phyloP scores from a whole-genome alignment of 2,113 vertebrate species.

The Alligator mississippiensis region DNA sequence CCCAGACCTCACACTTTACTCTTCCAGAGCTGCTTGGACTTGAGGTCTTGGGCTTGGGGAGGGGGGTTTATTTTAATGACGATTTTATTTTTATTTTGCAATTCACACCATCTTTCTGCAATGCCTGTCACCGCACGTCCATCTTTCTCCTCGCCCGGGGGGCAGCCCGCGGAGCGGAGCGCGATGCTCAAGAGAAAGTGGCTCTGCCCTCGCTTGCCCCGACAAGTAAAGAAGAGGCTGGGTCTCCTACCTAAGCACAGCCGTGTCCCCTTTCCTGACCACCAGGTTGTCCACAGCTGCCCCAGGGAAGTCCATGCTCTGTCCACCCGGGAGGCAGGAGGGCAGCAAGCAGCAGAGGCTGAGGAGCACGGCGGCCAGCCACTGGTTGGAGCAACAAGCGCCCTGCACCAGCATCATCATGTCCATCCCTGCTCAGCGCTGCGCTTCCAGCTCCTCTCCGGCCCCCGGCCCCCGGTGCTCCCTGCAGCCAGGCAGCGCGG shows the following conservation, averaged over 20 bases:
- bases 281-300: constrained; percentile 90
- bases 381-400: constrained; percentile 94
- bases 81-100: no score
- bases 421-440: constrained; percentile 88
- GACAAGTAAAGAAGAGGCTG: background rate
- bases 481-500: constrained; percentile 55
- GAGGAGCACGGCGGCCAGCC: constrained; percentile 91
- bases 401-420: constrained; percentile 93
- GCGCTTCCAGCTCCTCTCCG: constrained; percentile 68
- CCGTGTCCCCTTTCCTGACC: constrained; percentile 96
- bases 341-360: constrained; percentile 94
- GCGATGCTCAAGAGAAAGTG: no score
- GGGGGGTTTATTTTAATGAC: no score
- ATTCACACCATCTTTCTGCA: background rate
- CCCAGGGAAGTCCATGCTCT: constrained; percentile 93
- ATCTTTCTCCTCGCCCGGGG: background rate
- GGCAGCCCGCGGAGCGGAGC: no score
- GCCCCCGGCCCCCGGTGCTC: constrained; percentile 51
- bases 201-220: background rate
- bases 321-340: constrained; percentile 91
- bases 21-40: background rate
- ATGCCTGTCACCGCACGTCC: background rate
- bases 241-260: constrained; percentile 91
- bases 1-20: constrained; percentile 15
- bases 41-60: background rate